Percentiles rank a stretch among this genome's conserved stretches.
Evolutionary conservation across 2,888 invertebrate genomes (phyloP).

Genomic region (Heliconius ethilla): DNA sequence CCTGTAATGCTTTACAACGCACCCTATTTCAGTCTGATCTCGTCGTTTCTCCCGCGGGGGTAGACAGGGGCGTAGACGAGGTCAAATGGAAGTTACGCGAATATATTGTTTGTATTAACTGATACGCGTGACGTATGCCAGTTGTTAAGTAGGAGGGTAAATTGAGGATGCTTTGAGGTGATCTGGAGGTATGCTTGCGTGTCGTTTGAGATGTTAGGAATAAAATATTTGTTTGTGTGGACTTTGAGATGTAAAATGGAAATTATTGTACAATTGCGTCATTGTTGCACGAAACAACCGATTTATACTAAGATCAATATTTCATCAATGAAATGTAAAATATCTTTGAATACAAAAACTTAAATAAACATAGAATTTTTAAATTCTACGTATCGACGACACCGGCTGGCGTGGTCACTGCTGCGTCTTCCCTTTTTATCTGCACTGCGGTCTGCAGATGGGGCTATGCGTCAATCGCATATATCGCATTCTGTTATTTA

Average conservation of each 20-base stretch:
- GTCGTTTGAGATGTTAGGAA: background rate
- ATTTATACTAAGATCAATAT: background rate
- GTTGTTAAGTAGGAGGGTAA: slow-evolving; percentile 51
- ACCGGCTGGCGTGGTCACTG: slow-evolving; percentile 22
- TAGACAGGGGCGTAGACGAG: slow-evolving; percentile 57
- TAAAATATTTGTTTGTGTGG: too few species aligned
- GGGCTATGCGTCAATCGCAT: slow-evolving; percentile 43
- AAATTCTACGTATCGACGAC: slow-evolving; percentile 9
- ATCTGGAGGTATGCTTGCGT: slow-evolving; percentile 29
- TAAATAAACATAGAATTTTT: background rate
- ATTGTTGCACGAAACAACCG: too few species aligned
- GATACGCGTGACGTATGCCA: slow-evolving; percentile 54
- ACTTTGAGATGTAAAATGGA: background rate
- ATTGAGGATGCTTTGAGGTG: slow-evolving; percentile 43
- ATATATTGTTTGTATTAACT: slow-evolving; percentile 52
- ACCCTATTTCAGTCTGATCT: slow-evolving; percentile 45
- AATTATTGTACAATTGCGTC: too few species aligned
- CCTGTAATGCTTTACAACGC: slow-evolving; percentile 27
- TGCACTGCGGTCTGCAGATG: slow-evolving; percentile 46
- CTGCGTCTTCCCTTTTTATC: slow-evolving; percentile 41
- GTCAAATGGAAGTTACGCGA: slow-evolving; percentile 64
- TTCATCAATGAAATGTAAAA: background rate
- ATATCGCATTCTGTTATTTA: slow-evolving; percentile 17
- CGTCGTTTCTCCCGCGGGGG: slow-evolving; percentile 47
- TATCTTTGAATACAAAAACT: background rate